A percentile compares a stretch with the other conserved stretches of the same genome.
Conservation (phyloP, 2,888 invertebrate species). For the Dione juno region DNA sequence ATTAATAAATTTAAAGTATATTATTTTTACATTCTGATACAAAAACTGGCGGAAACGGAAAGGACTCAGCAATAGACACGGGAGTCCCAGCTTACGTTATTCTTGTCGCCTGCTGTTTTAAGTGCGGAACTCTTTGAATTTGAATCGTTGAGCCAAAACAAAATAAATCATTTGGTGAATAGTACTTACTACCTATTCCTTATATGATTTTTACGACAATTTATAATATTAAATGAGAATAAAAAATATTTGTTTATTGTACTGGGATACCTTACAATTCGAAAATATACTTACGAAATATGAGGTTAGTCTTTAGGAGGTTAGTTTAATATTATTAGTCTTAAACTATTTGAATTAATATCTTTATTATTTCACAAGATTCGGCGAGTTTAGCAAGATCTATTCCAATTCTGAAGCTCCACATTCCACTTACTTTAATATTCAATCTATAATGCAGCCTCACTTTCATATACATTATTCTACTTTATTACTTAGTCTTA, state of each 20-base stretch:
- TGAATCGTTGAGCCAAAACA: neutral
- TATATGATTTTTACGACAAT: neutral
- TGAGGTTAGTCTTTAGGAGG: conserved; percentile 44
- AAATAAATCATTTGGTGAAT: neutral
- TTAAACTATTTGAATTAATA: conserved; percentile 31
- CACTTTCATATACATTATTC: conserved; percentile 28
- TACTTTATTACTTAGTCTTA: conserved; percentile 23
- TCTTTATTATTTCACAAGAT: conserved; percentile 37
- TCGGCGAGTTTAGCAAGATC: conserved; percentile 32
- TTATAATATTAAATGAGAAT: too few species aligned
- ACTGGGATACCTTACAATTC: too few species aligned
- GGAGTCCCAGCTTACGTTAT: conserved; percentile 50
- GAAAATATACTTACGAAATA: too few species aligned
- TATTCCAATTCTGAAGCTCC: conserved; percentile 29
- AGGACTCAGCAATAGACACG: conserved; percentile 77
- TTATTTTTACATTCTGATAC: conserved; percentile 7
- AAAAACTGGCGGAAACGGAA: conserved; percentile 68
- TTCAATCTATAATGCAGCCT: conserved; percentile 39
- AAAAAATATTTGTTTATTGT: too few species aligned
- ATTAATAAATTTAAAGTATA: neutral
- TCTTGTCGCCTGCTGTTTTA: conserved; percentile 61
- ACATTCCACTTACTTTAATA: conserved; percentile 39
- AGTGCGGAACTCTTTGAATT: conserved; percentile 54
- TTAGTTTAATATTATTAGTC: conserved; percentile 10
- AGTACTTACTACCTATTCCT: neutral